A percentile compares a stretch with the other conserved stretches of the same genome.
These are phyloP conservation scores for Bugula neritina DNA, from an alignment of 2,888 invertebrate genomes.

Conservation along the genomic window DNA sequence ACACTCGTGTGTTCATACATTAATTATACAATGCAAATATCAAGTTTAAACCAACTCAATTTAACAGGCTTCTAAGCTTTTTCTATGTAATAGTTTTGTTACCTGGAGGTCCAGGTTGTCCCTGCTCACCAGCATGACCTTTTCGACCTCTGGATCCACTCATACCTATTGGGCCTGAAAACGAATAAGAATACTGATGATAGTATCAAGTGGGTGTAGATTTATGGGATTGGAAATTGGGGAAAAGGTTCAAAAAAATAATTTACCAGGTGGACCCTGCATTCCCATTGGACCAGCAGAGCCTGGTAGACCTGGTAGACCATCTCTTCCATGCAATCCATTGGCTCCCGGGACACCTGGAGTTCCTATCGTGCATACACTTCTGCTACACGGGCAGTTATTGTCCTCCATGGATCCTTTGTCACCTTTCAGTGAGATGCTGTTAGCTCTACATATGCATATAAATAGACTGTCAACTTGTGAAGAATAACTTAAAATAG, in stretches of 20 bases:
- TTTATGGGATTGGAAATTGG: too few relatives aligned
- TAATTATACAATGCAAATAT: too few relatives aligned
- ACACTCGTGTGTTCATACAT: too few relatives aligned
- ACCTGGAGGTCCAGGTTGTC: constrained; percentile 39
- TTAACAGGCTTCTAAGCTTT: too few relatives aligned
- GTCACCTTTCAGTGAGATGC: neutral
- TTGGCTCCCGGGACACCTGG: constrained; percentile 37
- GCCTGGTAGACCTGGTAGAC: constrained; percentile 40
- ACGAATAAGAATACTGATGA: too few relatives aligned
- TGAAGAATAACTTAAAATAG: too few relatives aligned
- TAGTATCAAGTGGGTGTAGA: too few relatives aligned
- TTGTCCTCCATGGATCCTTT: neutral
- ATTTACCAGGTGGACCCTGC: constrained; percentile 33
- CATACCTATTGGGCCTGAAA: constrained; percentile 35
- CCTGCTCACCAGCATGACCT: constrained; percentile 39
- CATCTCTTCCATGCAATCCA: constrained; percentile 29
- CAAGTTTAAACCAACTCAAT: too few relatives aligned
- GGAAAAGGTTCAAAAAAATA: too few relatives aligned
- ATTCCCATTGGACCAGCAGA: constrained; percentile 38
- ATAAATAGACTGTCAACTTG: too few relatives aligned
- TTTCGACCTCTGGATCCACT: constrained; percentile 37
- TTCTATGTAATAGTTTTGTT: too few relatives aligned
- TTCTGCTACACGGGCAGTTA: neutral
- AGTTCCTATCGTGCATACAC: constrained; percentile 36
- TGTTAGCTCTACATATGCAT: too few relatives aligned